Conservation (phyloP, 1,140 invertebrate genomes). For the Leucophenga varia region DNA sequence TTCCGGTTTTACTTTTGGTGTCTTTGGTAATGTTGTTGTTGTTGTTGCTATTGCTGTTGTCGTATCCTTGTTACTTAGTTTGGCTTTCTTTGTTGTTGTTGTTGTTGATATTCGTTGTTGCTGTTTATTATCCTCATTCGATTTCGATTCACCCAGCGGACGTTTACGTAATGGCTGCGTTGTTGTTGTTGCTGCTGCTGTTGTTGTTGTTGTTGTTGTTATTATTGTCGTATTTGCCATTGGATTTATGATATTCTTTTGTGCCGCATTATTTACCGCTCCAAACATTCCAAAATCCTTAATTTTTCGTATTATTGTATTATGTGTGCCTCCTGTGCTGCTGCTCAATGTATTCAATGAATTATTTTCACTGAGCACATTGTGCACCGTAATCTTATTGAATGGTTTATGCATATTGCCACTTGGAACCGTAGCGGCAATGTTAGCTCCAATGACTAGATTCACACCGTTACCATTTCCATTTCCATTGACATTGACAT, state of each 20-base stretch:
- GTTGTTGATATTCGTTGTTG: too few relatives aligned
- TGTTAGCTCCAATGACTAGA: too few relatives aligned
- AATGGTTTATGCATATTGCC: too few relatives aligned
- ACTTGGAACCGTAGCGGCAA: too few relatives aligned
- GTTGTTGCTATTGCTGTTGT: not conserved
- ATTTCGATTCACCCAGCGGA: conserved; percentile 25
- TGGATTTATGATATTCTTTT: too few relatives aligned
- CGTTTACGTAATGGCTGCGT: conserved; percentile 22
- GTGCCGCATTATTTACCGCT: conserved; percentile 38
- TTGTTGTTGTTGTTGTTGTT: not conserved
- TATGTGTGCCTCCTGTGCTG: conserved; percentile 37
- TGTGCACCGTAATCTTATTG: conserved; percentile 47
- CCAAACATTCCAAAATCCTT: conserved; percentile 51
- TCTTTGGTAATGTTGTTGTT: not conserved
- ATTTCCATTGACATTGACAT: not conserved
- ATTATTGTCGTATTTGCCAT: conserved; percentile 9
- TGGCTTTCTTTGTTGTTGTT: too few relatives aligned
- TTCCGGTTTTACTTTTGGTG: not conserved
- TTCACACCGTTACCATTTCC: conserved; percentile 3
- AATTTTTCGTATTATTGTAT: conserved; percentile 50
- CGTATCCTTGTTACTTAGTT: too few relatives aligned
- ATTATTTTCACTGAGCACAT: conserved; percentile 44
- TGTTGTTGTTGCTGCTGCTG: not conserved
- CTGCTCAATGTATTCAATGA: conserved; percentile 34
- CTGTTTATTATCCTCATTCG: conserved; percentile 12